Evolutionary conservation across 1,140 invertebrate species (phyloP), one percentile per base, ranked within the genome.

Genomic region (Aphis craccivora): DNA sequence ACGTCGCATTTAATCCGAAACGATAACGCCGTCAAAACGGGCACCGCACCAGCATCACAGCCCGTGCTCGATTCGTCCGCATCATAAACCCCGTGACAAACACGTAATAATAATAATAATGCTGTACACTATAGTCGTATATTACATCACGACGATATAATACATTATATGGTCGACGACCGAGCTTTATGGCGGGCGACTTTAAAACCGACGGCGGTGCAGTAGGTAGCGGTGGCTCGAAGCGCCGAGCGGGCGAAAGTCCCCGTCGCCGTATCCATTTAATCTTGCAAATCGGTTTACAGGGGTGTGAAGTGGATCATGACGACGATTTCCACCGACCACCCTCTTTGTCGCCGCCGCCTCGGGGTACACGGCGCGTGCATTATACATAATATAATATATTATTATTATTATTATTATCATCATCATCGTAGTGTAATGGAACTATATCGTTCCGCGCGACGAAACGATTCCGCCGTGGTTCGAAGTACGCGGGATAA

Each of bases 251-350:
- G 86, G 45, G 14, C 14, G 84, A 40, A 40, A 88, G 45, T 20
- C 30, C 9, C 14, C n/a, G n/a, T 20, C n/a, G 20, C 22, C 81
- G 51, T 93, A 93, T 93, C 91, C 91, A 86, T 93, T 93, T 93
- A 93, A 93, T 93, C 91, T 93, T 86, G 91, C 91, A 93, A 93
- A 93, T 93, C 91, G 91, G 91, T 93, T 93, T 53, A 86, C 76
- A 11, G 91, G 91, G 91, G 91, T 93, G 91, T 93, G 91, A 93
- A 93, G 91, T 93, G 91, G 91, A 93, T 93, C 91, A 93, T 93
- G 91, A 93, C 91, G 91, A 93, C 55, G 25, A 90, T 90, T 90
- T 91, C 76, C 91, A 51, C 81, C 43, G 20, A 76, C 43, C 22
- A 22, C 67, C 67, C 90, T 76, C 48, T 20, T 83, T 53, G 35